Percentiles rank a stretch among this genome's conserved stretches.
These are phyloP conservation scores for Hirtodrosophila histrioides DNA, from an alignment of 2,888 invertebrate genomes.

Conservation along the genomic window DNA sequence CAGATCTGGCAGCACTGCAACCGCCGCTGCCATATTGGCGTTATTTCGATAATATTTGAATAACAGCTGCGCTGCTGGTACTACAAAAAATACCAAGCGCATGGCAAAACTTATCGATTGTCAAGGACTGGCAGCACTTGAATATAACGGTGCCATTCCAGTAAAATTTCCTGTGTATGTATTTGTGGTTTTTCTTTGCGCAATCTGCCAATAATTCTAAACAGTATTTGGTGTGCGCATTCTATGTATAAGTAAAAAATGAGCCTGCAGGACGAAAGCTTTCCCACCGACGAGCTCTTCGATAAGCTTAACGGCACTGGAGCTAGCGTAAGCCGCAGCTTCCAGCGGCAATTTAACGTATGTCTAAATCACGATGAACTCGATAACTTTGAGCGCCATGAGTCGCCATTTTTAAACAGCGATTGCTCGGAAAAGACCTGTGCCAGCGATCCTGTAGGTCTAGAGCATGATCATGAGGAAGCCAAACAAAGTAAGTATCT, in stretches of 20 bases:
- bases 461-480: slow-evolving; percentile 34
- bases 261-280: slow-evolving; percentile 82
- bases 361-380: slow-evolving; percentile 20
- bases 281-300: slow-evolving; percentile 75
- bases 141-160: slow-evolving; percentile 33
- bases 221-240: not conserved
- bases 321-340: not conserved
- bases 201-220: not conserved
- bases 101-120: slow-evolving; percentile 9
- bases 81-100: too few species aligned
- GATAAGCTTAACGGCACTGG: slow-evolving; percentile 54
- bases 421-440: slow-evolving; percentile 67
- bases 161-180: not conserved
- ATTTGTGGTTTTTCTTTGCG: not conserved
- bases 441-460: slow-evolving; percentile 69
- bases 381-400: slow-evolving; percentile 33
- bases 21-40: too few species aligned
- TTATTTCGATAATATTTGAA: too few species aligned
- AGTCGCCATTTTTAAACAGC: slow-evolving; percentile 57
- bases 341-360: slow-evolving; percentile 30
- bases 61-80: too few species aligned
- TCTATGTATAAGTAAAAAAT: slow-evolving; percentile 42
- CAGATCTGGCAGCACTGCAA: slow-evolving; percentile 19
- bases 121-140: slow-evolving; percentile 14
- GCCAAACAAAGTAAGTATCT: slow-evolving; percentile 26